phyloP scores from a whole-genome alignment of 1,140 invertebrate genomes.

The Dendrolimus punctatus region DNA sequence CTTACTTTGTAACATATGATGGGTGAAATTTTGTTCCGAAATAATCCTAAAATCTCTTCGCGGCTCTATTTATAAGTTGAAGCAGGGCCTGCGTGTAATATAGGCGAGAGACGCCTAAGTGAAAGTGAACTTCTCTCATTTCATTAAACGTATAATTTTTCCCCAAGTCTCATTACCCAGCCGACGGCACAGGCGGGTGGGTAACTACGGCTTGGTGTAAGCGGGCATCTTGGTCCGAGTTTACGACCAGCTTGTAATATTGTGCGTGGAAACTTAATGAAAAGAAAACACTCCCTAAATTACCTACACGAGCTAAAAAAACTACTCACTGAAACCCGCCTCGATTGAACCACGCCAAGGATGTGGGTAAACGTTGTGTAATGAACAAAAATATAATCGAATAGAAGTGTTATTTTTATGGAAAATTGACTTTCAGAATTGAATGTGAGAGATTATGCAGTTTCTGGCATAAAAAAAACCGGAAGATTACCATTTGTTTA shows the following conservation, averaged over 20 bases:
- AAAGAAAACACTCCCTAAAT: constrained; percentile 40
- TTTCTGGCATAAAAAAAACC: no score
- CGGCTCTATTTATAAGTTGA: not conserved
- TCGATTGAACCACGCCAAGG: not conserved
- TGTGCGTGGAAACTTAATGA: constrained; percentile 54
- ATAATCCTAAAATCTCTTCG: no score
- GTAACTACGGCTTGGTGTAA: constrained; percentile 7
- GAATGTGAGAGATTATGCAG: no score
- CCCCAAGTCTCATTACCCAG: constrained; percentile 30
- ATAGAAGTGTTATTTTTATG: no score
- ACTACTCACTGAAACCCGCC: not conserved
- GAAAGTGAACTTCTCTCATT: constrained; percentile 26
- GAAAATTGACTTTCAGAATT: no score
- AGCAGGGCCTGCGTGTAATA: constrained; percentile 8
- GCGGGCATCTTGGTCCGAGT: constrained; percentile 24
- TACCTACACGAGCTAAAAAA: constrained; percentile 4
- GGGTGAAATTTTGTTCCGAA: no score
- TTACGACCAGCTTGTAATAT: constrained; percentile 39
- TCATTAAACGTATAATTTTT: constrained; percentile 42
- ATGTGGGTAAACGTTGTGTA: not conserved
- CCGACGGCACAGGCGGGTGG: constrained; percentile 11
- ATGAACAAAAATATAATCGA: no score
- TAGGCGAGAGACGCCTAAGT: constrained; percentile 11
- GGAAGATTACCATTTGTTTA: no score
- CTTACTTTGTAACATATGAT: no score